Evolutionary conservation across 2,797 vertebrate genomes (phyloP).

Genomic region (Hozukius guyotensis): DNA sequence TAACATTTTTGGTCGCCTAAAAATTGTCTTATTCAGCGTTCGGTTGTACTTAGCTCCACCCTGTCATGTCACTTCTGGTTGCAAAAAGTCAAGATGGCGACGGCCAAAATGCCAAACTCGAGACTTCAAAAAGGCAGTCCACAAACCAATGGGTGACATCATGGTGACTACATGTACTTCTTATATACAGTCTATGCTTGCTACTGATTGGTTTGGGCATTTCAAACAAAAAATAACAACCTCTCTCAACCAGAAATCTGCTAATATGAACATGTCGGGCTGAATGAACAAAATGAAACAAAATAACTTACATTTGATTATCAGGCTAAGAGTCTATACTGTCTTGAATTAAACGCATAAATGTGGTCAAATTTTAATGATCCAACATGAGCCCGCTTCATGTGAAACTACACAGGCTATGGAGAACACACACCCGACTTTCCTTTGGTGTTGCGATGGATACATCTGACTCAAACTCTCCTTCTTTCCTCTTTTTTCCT

Average conservation of each 20-base stretch:
- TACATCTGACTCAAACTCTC: conserved; percentile 20
- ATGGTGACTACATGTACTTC: no score
- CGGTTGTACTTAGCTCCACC: no score
- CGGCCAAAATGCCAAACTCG: no score
- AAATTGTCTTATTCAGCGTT: no score
- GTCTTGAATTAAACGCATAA: neutral
- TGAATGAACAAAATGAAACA: no score
- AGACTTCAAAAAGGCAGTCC: no score
- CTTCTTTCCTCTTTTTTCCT: neutral
- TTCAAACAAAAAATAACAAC: neutral
- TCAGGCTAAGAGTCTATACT: neutral
- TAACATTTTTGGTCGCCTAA: no score
- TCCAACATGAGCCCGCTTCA: neutral
- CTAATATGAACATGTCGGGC: no score
- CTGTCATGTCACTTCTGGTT: no score
- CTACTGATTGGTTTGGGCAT: neutral
- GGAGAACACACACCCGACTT: conserved; percentile 1
- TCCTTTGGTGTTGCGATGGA: conserved; percentile 4
- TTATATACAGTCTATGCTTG: no score
- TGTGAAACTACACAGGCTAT: neutral
- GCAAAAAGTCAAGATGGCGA: no score
- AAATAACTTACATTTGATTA: neutral
- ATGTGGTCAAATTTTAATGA: neutral
- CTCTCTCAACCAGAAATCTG: neutral
- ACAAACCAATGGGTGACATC: no score